Evolutionary conservation across 2,888 invertebrate species (phyloP), one percentile per base, ranked within the genome.

Genomic region (Pherbina coryleti): DNA sequence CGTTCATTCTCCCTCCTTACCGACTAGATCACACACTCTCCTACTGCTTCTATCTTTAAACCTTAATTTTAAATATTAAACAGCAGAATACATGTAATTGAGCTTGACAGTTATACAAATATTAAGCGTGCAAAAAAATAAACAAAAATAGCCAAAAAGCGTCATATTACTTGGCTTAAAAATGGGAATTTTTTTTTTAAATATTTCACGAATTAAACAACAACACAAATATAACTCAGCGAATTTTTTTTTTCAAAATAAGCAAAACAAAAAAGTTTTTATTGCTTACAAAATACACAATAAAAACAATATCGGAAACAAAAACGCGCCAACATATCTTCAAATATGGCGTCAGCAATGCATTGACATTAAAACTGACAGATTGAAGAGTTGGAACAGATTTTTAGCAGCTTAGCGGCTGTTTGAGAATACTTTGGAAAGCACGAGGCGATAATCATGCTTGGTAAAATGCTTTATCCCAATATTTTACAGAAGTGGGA

Each of bases 341-440:
- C 8, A 49, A 25, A 72, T 64, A n/a, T n/a, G 69, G 22, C 66
- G 66, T 60, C 22, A 28, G 49, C 53, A 73, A 73, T 73, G 19
- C 73, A 69, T 76, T 76, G 78, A 79, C 76, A 79, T 73, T n/a
- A 76, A 79, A 55, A 60, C 57, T 79, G 78, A 79, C 78, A 79
- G 76, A 55, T 62, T 53, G 55, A 76, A 60, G 28, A 60, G 19
- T 67, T 51, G 11, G 9, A 44, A 71, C 17, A 19, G 67, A n/a
- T 19, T 19, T 7, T 9, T 31, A 44, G 55, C n/a, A 55, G 55
- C 22, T 9, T 31, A 44, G 55, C n/a, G 17, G 55, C 22, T 57
- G 57, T 19, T n/a, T 19, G 57, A 9, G 5, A n/a, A 19, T 22
- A 57, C 7, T 9, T 2, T 2, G 22, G n/a, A n/a, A 22, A 25